A percentile compares a stretch with the other conserved stretches of the same genome.
These are phyloP conservation scores for Notospermus geniculatus DNA, from an alignment of 1,140 invertebrate species.

Conservation along the genomic window DNA sequence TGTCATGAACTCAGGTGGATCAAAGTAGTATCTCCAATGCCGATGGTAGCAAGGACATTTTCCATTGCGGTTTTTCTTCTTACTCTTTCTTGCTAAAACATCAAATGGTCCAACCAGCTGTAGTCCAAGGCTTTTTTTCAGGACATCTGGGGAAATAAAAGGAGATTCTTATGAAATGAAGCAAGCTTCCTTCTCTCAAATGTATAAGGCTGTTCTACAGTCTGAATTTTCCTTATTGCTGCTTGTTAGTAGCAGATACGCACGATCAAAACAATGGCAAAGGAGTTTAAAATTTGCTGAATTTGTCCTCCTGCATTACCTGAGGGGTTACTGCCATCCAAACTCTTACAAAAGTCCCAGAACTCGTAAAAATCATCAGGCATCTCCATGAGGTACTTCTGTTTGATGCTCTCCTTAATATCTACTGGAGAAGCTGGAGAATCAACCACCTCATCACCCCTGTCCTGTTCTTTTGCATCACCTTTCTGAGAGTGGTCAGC, in stretches of 20 bases:
- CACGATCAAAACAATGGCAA: too few species aligned
- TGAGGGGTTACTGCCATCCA: slow-evolving; percentile 64
- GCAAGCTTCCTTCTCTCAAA: too few species aligned
- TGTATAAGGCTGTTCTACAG: too few species aligned
- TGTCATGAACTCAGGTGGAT: slow-evolving; percentile 83
- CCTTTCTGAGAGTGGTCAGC: slow-evolving; percentile 8
- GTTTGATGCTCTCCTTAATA: slow-evolving; percentile 63
- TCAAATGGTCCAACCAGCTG: slow-evolving; percentile 84
- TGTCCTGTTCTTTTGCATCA: slow-evolving; percentile 21
- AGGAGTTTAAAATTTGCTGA: too few species aligned
- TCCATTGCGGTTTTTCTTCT: slow-evolving; percentile 59
- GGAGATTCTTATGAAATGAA: too few species aligned
- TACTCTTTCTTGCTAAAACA: slow-evolving; percentile 70
- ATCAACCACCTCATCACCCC: slow-evolving; percentile 7
- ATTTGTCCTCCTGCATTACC: slow-evolving; percentile 50
- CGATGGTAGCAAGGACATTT: slow-evolving; percentile 62
- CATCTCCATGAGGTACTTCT: slow-evolving; percentile 82
- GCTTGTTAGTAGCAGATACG: too few species aligned
- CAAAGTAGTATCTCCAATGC: slow-evolving; percentile 90
- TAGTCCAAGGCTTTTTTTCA: slow-evolving; percentile 65
- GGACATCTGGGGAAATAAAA: slow-evolving; percentile 59
- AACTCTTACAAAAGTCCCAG: slow-evolving; percentile 72
- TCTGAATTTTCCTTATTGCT: too few species aligned
- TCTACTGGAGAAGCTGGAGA: slow-evolving; percentile 34
- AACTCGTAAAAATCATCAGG: slow-evolving; percentile 85